These are phyloP conservation scores for Agrochola circellaris DNA, from an alignment of 2,888 invertebrate species.

Conservation along the genomic window DNA sequence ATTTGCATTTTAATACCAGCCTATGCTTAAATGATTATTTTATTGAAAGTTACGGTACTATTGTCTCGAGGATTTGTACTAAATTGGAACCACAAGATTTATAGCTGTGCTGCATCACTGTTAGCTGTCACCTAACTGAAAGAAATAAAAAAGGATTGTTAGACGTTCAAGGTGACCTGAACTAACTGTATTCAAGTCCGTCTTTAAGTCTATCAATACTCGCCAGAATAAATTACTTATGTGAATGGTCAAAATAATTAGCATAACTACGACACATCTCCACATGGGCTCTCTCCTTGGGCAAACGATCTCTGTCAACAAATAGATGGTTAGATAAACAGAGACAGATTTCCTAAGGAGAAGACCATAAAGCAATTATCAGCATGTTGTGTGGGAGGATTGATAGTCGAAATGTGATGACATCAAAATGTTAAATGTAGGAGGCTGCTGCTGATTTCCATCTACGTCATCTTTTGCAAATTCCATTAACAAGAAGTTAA, in stretches of 20 bases:
- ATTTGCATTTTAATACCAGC: slow-evolving; percentile 78
- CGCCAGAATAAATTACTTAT: slow-evolving; percentile 29
- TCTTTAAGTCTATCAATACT: slow-evolving; percentile 17
- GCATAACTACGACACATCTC: slow-evolving; percentile 46
- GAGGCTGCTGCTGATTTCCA: slow-evolving; percentile 12
- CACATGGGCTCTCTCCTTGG: slow-evolving; percentile 10
- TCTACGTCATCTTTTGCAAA: slow-evolving; percentile 10
- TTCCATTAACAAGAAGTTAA: neutral
- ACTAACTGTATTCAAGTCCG: slow-evolving; percentile 16
- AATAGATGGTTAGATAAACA: slow-evolving; percentile 10
- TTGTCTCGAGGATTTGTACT: slow-evolving; percentile 43
- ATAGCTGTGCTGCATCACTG: slow-evolving; percentile 7
- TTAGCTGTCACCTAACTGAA: neutral
- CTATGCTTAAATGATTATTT: slow-evolving; percentile 70
- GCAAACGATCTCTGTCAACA: neutral
- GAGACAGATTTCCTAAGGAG: slow-evolving; percentile 13
- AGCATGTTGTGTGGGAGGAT: slow-evolving; percentile 26
- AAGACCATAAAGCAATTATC: slow-evolving; percentile 7
- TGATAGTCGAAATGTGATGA: slow-evolving; percentile 25
- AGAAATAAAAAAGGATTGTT: neutral
- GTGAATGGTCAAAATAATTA: slow-evolving; percentile 32
- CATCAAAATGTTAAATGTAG: slow-evolving; percentile 35
- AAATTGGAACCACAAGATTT: slow-evolving; percentile 21
- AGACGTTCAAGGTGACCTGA: neutral
- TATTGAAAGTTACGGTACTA: slow-evolving; percentile 67